phyloP scores from a whole-genome alignment of 2,113 vertebrate species.

The Desmodus rotundus region DNA sequence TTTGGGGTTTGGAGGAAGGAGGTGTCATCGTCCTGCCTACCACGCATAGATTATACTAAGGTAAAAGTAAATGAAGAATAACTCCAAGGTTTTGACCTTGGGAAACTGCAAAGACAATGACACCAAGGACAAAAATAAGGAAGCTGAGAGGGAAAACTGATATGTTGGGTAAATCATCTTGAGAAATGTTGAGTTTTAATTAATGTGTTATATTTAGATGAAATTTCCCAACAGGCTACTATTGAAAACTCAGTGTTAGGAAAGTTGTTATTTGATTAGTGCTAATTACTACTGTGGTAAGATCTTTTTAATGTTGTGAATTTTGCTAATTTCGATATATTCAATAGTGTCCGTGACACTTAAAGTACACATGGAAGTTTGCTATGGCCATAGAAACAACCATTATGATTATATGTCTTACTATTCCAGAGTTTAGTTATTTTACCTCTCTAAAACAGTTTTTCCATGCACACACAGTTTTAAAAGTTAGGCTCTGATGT shows the following conservation, averaged over 20 bases:
- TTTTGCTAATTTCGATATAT: slow-evolving; percentile 9
- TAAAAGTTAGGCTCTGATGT: background rate
- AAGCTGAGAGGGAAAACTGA: background rate
- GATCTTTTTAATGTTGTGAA: background rate
- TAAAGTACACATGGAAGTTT: background rate
- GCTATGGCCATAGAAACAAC: background rate
- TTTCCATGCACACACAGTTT: background rate
- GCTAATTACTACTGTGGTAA: background rate
- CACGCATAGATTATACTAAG: background rate
- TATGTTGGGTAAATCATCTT: background rate
- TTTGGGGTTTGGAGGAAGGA: background rate
- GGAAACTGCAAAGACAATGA: background rate
- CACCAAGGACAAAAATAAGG: background rate
- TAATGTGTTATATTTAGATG: background rate
- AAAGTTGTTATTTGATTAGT: background rate
- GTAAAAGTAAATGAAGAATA: background rate
- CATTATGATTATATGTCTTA: background rate
- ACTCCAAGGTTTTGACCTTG: background rate
- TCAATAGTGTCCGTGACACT: background rate
- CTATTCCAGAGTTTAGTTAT: background rate
- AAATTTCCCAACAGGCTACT: background rate
- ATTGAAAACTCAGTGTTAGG: background rate
- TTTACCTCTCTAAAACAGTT: slow-evolving; percentile 20
- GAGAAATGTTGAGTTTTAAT: background rate
- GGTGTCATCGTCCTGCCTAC: background rate